Base-by-base conservation (phyloP, 2,113 vertebrate species). In the Aldabrachelys gigantea region DNA sequence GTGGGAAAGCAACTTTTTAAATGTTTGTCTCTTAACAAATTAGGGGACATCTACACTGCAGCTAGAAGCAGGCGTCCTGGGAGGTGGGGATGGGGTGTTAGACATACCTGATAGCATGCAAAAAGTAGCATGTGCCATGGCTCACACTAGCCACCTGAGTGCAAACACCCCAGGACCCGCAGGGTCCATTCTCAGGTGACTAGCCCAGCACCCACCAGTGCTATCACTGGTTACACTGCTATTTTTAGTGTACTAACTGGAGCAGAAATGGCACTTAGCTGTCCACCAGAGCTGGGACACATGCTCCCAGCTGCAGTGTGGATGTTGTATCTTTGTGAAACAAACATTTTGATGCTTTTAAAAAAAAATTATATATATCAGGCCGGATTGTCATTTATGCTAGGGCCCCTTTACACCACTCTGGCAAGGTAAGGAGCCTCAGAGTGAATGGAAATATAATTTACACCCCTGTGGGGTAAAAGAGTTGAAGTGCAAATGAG, bases 11-110 rank as follows among this genome's bases (percentile, higher is more conserved):
- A 19, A 4, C 27, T 11, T 62, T 27, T 2, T 0, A 54, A 10
- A 0, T 2, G 24, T 38, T 89, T 24, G 0, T 87, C 12, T 49
- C 47, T 10, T 4, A 1, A 2, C 54, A 0, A 6, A 8, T 4
- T 44, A 2, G 27, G 3, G n/a, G 5, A 38, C n/a, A 22, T 21
- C 8, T 4, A 10, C n/a, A 72, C 65, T 72, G 65, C 19, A 38
- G 9, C 65, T 38, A 21, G 65, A 21, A 72, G n/a, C 17, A n/a
- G 65, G 65, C 65, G 5, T 72, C 9, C 8, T 10, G 57, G 57
- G 27, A n/a, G 29, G 16, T 69, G 62, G 19, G 35, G 65, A 6
- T 2, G 62, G 31, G 31, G 65, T n/a, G 3, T 38, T n/a, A 38
- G n/a, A 72, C 19, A 72, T 38, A 22, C 35, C 19, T 38, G 19